Evolutionary conservation across 2,888 invertebrate genomes (phyloP).

Genomic region (Hipparchia semele): DNA sequence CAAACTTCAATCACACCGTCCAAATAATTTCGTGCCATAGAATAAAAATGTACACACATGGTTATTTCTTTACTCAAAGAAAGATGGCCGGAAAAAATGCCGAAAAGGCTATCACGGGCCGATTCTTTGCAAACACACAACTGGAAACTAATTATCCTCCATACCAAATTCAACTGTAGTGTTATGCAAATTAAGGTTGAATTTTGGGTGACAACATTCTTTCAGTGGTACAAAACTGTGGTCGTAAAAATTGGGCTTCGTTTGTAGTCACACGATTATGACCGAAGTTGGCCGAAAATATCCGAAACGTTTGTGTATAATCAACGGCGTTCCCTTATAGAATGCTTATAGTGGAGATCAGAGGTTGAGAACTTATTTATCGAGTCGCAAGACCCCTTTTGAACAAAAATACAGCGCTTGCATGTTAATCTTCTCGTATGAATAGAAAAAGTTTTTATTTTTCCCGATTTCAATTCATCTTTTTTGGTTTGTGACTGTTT

Average conservation of each 20-base stretch:
- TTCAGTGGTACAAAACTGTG: conserved; percentile 53
- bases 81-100: conserved; percentile 69
- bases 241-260: conserved; percentile 68
- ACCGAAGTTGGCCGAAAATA: conserved; percentile 62
- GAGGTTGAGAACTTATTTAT: conserved; percentile 37
- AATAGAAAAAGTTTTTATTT: conserved; percentile 21
- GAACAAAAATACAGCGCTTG: conserved; percentile 28
- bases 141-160: conserved; percentile 29
- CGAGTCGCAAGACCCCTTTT: conserved; percentile 29
- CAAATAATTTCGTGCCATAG: background rate
- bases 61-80: conserved; percentile 66
- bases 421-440: conserved; percentile 24
- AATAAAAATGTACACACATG: conserved; percentile 53
- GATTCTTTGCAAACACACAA: conserved; percentile 52
- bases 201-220: conserved; percentile 25
- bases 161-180: conserved; percentile 49
- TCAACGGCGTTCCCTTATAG: conserved; percentile 33
- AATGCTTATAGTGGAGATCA: conserved; percentile 32
- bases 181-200: conserved; percentile 33
- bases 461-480: conserved; percentile 20
- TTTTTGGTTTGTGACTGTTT: conserved; percentile 7
- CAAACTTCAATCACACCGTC: background rate
- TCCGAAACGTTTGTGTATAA: conserved; percentile 52
- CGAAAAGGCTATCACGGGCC: conserved; percentile 66
- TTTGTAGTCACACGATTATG: conserved; percentile 65